Base-by-base conservation (phyloP, 2,113 vertebrate genomes). In the Hippocampus abdominalis region DNA sequence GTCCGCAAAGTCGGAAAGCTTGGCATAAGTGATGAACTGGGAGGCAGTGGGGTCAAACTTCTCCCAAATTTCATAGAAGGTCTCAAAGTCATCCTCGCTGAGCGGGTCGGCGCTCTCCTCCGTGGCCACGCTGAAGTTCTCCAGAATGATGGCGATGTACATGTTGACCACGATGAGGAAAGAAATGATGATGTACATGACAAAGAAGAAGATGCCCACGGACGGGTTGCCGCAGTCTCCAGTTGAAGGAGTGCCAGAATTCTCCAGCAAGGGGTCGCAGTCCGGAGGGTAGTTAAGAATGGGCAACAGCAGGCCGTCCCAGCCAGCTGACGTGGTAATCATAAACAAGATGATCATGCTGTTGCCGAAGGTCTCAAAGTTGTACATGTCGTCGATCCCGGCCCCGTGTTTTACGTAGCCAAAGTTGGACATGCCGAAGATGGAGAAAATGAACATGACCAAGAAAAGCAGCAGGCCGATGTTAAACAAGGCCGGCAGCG, bases 381-480 rank as follows among this genome's bases (percentile, higher is more conserved):
- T 99, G 93, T 98, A 99, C 96, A 99, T 93, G 74, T 99, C 96
- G 0, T 99, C 96, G 0, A 98, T 99, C 80, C 96, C 96, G 0
- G 94, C 91, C 78, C 95, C 95, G 0, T 97, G 92, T 87, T 96
- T 98, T 68, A 99, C 97, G 2, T 99, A 99, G 29, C 96, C 96
- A 44, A 99, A 99, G 86, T 99, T 99, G 48, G 97, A 98, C 97
- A 99, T 99, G 77, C 97, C 97, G 0, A 99, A 99, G 87, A 99
- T 99, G 84, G 97, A 98, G 91, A 96, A 99, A 90, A 99, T 99
- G 92, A 99, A 99, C 97, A 99, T 98, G 89, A 99, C 97, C 70
- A 99, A 75, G 91, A 99, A 99, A 56, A 99, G 95, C 80, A 99
- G 80, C 11, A 99, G 94, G 82, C 97, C 97, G 0, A 99, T 99